Percentiles rank a stretch among this genome's conserved stretches.
phyloP scores from a whole-genome alignment of 2,797 vertebrate species.

The Heterohyrax brucei region DNA sequence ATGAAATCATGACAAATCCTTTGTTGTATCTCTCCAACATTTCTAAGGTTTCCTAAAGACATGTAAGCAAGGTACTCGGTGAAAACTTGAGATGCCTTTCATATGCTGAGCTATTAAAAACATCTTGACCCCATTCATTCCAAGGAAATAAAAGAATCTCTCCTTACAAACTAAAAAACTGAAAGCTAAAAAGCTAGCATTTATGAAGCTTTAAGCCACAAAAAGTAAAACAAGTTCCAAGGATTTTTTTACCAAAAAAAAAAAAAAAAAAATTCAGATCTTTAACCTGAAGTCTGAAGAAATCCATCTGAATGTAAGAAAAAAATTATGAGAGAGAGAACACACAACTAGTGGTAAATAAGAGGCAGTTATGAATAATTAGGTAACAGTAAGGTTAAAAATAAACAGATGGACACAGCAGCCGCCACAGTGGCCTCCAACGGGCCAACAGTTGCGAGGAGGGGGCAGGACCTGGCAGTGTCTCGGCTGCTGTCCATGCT shows the following conservation, averaged over 20 bases:
- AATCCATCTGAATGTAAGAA: constrained; percentile 18
- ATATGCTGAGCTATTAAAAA: constrained; percentile 45
- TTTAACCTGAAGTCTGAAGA: constrained; percentile 35
- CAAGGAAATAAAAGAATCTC: constrained; percentile 53
- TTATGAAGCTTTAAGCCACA: not conserved
- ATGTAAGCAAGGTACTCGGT: not conserved
- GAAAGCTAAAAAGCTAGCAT: constrained; percentile 38
- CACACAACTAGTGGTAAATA: not conserved
- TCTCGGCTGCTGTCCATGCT: too few species aligned
- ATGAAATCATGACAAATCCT: constrained; percentile 19
- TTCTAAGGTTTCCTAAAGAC: constrained; percentile 25
- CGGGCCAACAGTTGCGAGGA: too few species aligned
- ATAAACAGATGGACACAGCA: not conserved
- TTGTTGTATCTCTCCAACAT: constrained; percentile 29
- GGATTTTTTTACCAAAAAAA: not conserved
- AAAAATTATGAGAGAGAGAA: constrained; percentile 22
- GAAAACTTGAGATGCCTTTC: not conserved
- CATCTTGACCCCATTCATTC: not conserved
- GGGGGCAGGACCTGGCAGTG: too few species aligned
- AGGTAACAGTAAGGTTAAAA: not conserved
- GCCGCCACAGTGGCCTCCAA: too few species aligned
- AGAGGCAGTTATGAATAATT: not conserved
- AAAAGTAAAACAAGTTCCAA: not conserved
- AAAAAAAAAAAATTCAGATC: constrained; percentile 23
- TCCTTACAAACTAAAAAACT: not conserved